Conservation (phyloP, 2,797 vertebrate species). For the Lacerta viridis region DNA sequence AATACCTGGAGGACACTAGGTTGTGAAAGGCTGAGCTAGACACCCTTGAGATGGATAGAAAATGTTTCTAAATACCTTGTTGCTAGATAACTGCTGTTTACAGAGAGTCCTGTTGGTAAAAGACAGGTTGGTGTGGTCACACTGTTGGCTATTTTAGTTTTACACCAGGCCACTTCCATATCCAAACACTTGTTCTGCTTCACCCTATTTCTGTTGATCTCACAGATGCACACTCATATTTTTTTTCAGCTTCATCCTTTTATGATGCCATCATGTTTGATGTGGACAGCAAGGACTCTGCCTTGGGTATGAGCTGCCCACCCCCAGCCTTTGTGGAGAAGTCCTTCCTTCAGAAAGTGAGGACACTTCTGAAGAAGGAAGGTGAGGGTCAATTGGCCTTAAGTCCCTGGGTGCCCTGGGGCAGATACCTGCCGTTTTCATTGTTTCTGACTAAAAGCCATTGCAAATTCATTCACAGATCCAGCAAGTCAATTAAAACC, state of each 20-base stretch:
- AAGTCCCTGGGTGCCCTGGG: rapidly evolving
- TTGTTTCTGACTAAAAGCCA: background rate
- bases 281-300: conserved; percentile 94
- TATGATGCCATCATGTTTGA: conserved; percentile 95
- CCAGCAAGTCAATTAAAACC: no score
- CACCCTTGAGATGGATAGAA: background rate
- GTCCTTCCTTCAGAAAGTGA: conserved; percentile 87
- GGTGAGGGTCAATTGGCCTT: conserved; percentile 77
- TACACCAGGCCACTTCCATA: background rate
- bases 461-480: no score
- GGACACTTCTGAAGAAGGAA: conserved; percentile 85
- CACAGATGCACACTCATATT: background rate
- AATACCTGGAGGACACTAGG: no score
- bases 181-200: background rate
- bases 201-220: background rate
- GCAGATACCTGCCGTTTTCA: rapidly evolving
- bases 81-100: background rate
- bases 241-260: conserved; percentile 75
- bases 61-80: background rate
- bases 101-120: background rate
- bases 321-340: conserved; percentile 92
- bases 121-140: background rate
- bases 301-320: conserved; percentile 95
- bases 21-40: no score
- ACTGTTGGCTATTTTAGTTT: background rate